Evolutionary conservation across 2,888 invertebrate species (phyloP).

Genomic region (Mimumesa dahlbomi): DNA sequence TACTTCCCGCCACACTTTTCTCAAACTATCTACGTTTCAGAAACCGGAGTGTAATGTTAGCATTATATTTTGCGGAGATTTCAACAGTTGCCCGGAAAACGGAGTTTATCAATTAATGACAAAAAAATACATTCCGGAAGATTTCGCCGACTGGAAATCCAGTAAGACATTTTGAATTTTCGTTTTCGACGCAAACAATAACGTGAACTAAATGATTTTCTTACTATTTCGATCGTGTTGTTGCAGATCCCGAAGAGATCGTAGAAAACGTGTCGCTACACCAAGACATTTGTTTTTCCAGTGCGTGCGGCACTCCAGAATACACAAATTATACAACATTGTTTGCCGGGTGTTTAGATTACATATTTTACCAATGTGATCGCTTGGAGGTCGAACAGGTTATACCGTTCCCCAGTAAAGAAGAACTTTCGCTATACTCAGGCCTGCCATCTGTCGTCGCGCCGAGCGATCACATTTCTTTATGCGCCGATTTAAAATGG

Average conservation of each 20-base stretch:
- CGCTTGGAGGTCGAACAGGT: conserved; percentile 85
- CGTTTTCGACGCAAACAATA: too few relatives aligned
- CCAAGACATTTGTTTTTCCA: conserved; percentile 85
- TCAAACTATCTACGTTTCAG: conserved; percentile 66
- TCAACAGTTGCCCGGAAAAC: conserved; percentile 92
- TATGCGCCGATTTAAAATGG: conserved; percentile 90
- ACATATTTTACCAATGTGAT: conserved; percentile 90
- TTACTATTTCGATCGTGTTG: conserved; percentile 13
- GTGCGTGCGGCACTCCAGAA: conserved; percentile 91
- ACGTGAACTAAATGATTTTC: too few relatives aligned
- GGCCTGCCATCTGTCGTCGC: conserved; percentile 94
- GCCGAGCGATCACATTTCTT: conserved; percentile 96
- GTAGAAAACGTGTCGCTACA: conserved; percentile 84
- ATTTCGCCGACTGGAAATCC: conserved; percentile 89
- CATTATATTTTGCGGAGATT: conserved; percentile 94
- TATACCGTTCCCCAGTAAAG: conserved; percentile 90
- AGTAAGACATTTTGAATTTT: too few relatives aligned
- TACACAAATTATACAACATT: conserved; percentile 92
- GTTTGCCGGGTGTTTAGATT: conserved; percentile 94
- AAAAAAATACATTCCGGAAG: conserved; percentile 84
- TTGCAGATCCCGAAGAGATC: conserved; percentile 85
- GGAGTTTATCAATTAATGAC: conserved; percentile 91
- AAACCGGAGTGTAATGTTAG: conserved; percentile 82
- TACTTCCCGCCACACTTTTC: too few relatives aligned
- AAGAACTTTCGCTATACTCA: conserved; percentile 87